Evolutionary conservation across 2,113 vertebrate genomes (phyloP), one percentile per base, ranked within the genome.

Genomic region (Oryzias melastigma): DNA sequence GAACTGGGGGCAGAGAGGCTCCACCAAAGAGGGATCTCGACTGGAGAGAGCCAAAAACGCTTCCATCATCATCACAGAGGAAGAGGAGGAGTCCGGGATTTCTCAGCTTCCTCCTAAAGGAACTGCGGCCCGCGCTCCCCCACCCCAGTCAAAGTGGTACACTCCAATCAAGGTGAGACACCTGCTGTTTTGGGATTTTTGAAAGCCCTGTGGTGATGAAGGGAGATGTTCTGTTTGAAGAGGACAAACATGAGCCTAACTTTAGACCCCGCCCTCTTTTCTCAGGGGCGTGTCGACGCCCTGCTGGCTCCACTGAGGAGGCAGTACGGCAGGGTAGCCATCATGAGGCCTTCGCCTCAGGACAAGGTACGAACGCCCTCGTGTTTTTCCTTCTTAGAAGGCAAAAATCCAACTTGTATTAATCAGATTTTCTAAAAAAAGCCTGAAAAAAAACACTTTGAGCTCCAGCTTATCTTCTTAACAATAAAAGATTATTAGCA

Each of bases 1-100:
- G n/a, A 95, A 93, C 7, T 99, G 97, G 97, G 97, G 97, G 0
- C 93, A 96, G 78, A 98, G 95, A 78, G 97, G 97, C 15, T 99
- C 95, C 29, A 99, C 97, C 1, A 96, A 99, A 79, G 97, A 99
- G 87, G 97, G 97, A 0, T 94, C 96, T 0, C 92, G 95, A 12
- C 78, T 99, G 22, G 95, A 96, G 81, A 97, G 93, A 80, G 93
- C 97, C 55, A 98, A 96, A 89, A 95, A 99, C 35, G 96, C 97
- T 47, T 93, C 97, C 67, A 88, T 99, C 57, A 95, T 83, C 5
- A 68, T 97, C 52, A 92, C 93, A 2, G 96, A 98, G 60, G 94
- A 95, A 18, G 49, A 78, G 50, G 94, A 96, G 51, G 93, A 92
- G 19, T 88, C 90, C 1, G 52, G 93, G 58, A 62, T 89, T 40